Conservation (phyloP, 2,113 vertebrate genomes). For the Prinia subflava region DNA sequence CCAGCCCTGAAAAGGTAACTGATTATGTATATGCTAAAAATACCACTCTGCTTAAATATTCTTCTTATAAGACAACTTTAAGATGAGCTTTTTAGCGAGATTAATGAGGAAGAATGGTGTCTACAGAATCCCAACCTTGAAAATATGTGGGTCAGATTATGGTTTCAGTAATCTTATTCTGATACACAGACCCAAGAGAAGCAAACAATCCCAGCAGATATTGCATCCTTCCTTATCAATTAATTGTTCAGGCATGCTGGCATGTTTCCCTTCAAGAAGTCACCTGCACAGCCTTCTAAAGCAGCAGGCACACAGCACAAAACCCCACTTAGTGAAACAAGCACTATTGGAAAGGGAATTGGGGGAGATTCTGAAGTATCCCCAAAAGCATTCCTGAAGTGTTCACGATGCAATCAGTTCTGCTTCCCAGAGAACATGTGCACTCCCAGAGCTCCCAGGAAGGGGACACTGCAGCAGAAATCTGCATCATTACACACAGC, state of each 20-base stretch:
- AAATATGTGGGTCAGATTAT: not conserved
- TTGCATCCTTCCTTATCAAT: not conserved
- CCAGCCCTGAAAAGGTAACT: not conserved
- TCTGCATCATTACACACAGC: not conserved
- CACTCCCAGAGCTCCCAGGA: not conserved
- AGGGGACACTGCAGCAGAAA: not conserved
- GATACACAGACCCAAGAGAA: not conserved
- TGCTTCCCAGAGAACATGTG: not conserved
- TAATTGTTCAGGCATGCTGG: not conserved
- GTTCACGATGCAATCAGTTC: not conserved
- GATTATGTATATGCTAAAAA: not conserved
- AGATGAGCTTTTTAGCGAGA: not conserved
- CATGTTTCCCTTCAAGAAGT: not conserved
- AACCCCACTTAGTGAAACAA: not conserved
- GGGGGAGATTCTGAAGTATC: not conserved
- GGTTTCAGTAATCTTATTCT: not conserved
- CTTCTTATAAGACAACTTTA: not conserved
- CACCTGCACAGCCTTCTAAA: not conserved
- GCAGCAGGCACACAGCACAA: not conserved
- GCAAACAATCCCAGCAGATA: not conserved
- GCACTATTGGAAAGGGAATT: fast-evolving
- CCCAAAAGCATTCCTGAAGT: not conserved
- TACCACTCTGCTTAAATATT: not conserved
- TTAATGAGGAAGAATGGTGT: not conserved
- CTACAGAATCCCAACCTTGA: not conserved